Base-by-base conservation (phyloP, 2,797 vertebrate genomes). In the Nasua narica region DNA sequence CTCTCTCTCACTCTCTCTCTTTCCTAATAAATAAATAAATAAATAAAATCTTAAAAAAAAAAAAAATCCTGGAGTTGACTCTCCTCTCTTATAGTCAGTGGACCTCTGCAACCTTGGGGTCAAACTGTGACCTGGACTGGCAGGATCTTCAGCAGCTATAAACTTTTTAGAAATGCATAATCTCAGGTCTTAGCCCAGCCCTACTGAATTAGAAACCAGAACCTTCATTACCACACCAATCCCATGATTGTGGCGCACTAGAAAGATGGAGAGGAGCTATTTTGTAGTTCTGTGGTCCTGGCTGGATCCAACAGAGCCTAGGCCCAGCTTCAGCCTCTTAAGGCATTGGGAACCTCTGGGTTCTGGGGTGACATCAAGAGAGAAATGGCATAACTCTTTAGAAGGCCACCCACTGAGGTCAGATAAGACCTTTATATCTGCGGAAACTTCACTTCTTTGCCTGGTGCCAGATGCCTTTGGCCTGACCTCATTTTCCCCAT, bases 381-480 rank as follows among this genome's bases (percentile, higher is more conserved):
- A 91, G 37, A 94, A 70, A 65, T 13, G 29, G 48, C 12, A 19
- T 50, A 15, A 19, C 13, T 78, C 21, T 69, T 1, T 56, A 65
- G 54, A 90, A n/a, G 37, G 69, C 40, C 3, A 54, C 15, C 19
- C 7, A 0, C 27, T 37, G 18, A 46, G 40, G 29, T 27, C 16
- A 12, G 50, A 15, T 3, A 23, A 74, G 15, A 18, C 32, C 12
- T 93, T 50, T 5, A 19, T 7, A 19, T 35, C 65, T 76, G 21
- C 4, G 43, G 56, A 43, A 27, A 2, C 29, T 79, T 56, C 5
- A 37, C 3, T 60, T 62, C 15, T 50, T 54, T n/a, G n/a, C 56
- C 77, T 74, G 43, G 37, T 37, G 58, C 48, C 76, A 35, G 19
- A 62, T 62, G n/a, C 23, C 65, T 92, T 94, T 93, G 86, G 50